Evolutionary conservation across 2,797 vertebrate species (phyloP).

Genomic region (Parauchenoglanis ngamensis): DNA sequence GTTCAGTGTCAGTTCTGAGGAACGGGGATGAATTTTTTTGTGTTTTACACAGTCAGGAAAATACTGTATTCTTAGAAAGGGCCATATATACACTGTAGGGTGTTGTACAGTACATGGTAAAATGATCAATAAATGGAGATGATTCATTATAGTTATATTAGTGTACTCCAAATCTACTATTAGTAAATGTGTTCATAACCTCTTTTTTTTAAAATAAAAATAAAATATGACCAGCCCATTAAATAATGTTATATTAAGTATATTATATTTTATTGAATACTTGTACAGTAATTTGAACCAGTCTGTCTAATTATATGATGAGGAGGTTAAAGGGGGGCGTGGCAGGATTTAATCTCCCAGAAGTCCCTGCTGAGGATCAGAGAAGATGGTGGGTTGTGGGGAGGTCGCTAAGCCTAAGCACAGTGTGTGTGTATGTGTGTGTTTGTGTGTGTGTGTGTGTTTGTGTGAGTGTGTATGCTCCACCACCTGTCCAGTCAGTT

Average conservation of each 20-base stretch:
- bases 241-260: not conserved
- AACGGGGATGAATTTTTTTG: too few species aligned
- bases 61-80: too few species aligned
- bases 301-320: conserved; percentile 37
- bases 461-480: conserved; percentile 4
- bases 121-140: not conserved
- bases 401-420: conserved; percentile 60
- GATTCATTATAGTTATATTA: not conserved
- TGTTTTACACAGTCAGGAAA: too few species aligned
- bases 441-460: conserved; percentile 32
- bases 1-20: too few species aligned
- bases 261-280: not conserved
- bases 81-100: too few species aligned
- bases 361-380: conserved; percentile 66
- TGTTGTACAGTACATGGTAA: not conserved
- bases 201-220: too few species aligned
- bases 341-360: conserved; percentile 72
- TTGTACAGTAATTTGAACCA: not conserved
- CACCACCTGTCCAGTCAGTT: conserved; percentile 77
- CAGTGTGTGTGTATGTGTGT: conserved; percentile 18
- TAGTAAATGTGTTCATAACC: too few species aligned
- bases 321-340: conserved; percentile 50
- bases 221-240: not conserved
- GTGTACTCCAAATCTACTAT: too few species aligned
- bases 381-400: conserved; percentile 58